Conservation (phyloP, 1,140 invertebrate genomes). For the Anagrus nilaparvatae region DNA sequence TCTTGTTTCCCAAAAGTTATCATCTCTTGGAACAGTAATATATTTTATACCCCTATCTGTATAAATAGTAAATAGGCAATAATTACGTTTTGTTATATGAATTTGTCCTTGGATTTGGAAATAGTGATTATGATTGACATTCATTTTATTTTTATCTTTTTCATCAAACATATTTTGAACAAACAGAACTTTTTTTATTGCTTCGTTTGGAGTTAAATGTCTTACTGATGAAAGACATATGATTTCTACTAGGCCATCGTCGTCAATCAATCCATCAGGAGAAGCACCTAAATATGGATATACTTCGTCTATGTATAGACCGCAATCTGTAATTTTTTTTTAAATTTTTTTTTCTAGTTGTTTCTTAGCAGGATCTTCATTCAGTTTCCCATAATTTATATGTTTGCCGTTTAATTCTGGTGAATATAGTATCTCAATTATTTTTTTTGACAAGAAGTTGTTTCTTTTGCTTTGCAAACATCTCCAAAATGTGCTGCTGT, state of each 20-base stretch:
- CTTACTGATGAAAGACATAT: constrained; percentile 30
- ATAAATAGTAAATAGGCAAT: too few species aligned
- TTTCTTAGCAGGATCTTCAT: constrained; percentile 25
- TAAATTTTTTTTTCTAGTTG: constrained; percentile 18
- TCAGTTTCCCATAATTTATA: constrained; percentile 23
- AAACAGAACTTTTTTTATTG: constrained; percentile 10
- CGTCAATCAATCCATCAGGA: constrained; percentile 36
- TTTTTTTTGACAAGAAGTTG: too few species aligned
- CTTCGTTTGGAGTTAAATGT: constrained; percentile 14
- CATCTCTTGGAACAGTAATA: too few species aligned
- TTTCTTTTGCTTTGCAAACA: too few species aligned
- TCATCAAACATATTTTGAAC: constrained; percentile 8
- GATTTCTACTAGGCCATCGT: too few species aligned
- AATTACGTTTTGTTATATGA: too few species aligned
- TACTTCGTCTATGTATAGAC: constrained; percentile 33
- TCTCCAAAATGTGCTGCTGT: too few species aligned
- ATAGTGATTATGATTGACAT: too few species aligned
- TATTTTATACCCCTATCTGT: too few species aligned
- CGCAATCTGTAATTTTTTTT: constrained; percentile 25
- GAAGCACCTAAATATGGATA: constrained; percentile 29
- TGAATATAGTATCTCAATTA: neutral
- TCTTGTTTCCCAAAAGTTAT: too few species aligned
- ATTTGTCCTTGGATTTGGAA: too few species aligned
- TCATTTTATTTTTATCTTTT: constrained; percentile 11
- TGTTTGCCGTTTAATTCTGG: constrained; percentile 14